A percentile compares a stretch with the other conserved stretches of the same genome.
phyloP scores from a whole-genome alignment of 2,888 invertebrate species.

The Drosophila phalerata region DNA sequence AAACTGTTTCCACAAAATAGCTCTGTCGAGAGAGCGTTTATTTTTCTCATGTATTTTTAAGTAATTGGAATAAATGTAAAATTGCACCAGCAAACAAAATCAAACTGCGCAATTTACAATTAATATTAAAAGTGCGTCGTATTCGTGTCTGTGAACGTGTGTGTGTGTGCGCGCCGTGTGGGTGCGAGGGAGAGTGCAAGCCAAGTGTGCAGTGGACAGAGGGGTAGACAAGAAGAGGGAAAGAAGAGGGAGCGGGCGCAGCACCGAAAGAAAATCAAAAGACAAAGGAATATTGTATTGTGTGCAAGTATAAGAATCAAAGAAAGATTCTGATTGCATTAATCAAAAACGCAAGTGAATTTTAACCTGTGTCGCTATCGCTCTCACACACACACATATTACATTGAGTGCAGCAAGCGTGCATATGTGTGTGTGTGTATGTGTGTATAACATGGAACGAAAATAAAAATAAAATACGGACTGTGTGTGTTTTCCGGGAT shows the following conservation, averaged over 20 bases:
- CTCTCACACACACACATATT: slow-evolving; percentile 14
- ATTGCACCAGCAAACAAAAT: slow-evolving; percentile 47
- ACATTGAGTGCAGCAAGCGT: slow-evolving; percentile 31
- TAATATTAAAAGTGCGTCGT: slow-evolving; percentile 36
- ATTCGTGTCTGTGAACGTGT: slow-evolving; percentile 31
- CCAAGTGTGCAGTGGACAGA: slow-evolving; percentile 17
- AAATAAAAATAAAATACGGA: slow-evolving; percentile 60
- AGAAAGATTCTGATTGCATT: slow-evolving; percentile 29
- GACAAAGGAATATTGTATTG: slow-evolving; percentile 56
- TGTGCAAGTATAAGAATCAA: slow-evolving; percentile 32
- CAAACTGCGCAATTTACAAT: slow-evolving; percentile 56
- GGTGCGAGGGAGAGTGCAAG: slow-evolving; percentile 7
- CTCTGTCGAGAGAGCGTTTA: slow-evolving; percentile 48
- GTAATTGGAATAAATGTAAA: slow-evolving; percentile 44
- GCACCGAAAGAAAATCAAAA: slow-evolving; percentile 41
- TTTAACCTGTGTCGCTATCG: slow-evolving; percentile 10
- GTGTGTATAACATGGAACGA: slow-evolving; percentile 59
- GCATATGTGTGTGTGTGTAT: slow-evolving; percentile 28
- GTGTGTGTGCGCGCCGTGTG: slow-evolving; percentile 19
- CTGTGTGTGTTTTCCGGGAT: slow-evolving; percentile 52
- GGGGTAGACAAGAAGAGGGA: slow-evolving; percentile 25
- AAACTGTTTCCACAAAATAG: slow-evolving; percentile 27
- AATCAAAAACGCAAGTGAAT: slow-evolving; percentile 18
- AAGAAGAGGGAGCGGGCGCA: slow-evolving; percentile 30
- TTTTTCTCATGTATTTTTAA: slow-evolving; percentile 36